These are phyloP conservation scores for Esperia sulphurella DNA, from an alignment of 2,888 invertebrate species.

Conservation along the genomic window DNA sequence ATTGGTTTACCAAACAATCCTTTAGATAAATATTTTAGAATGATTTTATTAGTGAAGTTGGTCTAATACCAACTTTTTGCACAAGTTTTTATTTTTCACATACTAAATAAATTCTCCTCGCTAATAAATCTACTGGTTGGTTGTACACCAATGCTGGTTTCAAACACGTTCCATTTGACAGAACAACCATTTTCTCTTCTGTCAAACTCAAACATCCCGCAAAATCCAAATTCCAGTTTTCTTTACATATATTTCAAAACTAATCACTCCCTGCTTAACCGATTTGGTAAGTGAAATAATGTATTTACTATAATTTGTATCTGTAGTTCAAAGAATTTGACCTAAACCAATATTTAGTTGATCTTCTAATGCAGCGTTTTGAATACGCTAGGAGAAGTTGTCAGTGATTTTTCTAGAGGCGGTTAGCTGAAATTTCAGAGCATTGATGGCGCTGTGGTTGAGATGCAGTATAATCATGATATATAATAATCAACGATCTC, in stretches of 20 bases:
- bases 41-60: too few species aligned
- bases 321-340: conserved; percentile 8
- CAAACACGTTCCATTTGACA: conserved; percentile 6
- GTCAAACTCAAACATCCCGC: conserved; percentile 4
- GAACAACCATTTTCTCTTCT: not conserved
- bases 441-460: too few species aligned
- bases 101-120: too few species aligned
- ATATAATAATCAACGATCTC: too few species aligned
- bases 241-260: not conserved
- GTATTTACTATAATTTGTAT: not conserved
- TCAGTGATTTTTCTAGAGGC: too few species aligned
- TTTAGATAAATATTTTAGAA: too few species aligned
- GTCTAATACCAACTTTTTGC: too few species aligned
- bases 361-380: not conserved
- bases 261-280: not conserved
- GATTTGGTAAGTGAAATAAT: not conserved
- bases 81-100: too few species aligned
- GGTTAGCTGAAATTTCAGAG: too few species aligned
- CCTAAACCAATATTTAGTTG: conserved; percentile 3
- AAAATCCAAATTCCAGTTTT: not conserved
- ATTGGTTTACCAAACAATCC: too few species aligned
- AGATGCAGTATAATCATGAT: too few species aligned
- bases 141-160: not conserved
- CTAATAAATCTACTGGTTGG: not conserved
- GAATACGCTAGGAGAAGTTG: too few species aligned